Base-by-base conservation (phyloP, 2,797 vertebrate genomes). In the Falco biarmicus region DNA sequence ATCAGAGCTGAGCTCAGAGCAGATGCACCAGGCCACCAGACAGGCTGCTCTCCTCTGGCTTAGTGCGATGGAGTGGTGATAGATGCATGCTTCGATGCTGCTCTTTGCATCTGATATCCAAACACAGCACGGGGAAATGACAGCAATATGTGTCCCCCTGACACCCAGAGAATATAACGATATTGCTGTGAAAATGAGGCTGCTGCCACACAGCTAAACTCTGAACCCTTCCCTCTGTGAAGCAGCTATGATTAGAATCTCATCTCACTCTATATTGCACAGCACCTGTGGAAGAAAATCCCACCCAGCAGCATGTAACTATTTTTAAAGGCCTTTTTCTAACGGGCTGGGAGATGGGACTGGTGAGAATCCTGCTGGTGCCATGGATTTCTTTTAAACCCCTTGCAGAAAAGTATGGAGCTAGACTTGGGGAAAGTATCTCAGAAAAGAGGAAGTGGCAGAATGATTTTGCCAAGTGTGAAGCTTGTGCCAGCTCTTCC, bases 181-280 rank as follows among this genome's bases (percentile, higher is more conserved):
- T 93, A 95, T 86, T 88, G 92, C 97, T 94, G 95, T 50, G 92
- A 95, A 97, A 96, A 96, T 90, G 91, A 96, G 56, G 57, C 93
- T 64, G 76, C 80, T 89, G 91, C 88, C 2, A 4, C 74, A 65
- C 25, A 6, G 88, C 91, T 94, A 60, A 92, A 87, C 95, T 66
- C 92, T 97, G 96, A 96, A 93, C 95, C 71, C 64, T 86, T 96
- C 95, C 77, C 85, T 94, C 73, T 84, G 90, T 1, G 2, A 87
- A 61, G 93, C 31, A 96, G 91, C 97, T 94, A 93, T 93, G 97
- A 97, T 97, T 95, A 96, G 95, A 96, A 94, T 95, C 90, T 95
- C 92, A 86, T 96, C 93, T 74, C 10, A 0, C 81, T 91, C 92
- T 59, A 8, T 77, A 21, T n/a, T 34, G 75, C 71, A n/a, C 56